A percentile compares a stretch with the other conserved stretches of the same genome.
phyloP scores from a whole-genome alignment of 2,113 vertebrate genomes.

The Spea multiplicata region DNA sequence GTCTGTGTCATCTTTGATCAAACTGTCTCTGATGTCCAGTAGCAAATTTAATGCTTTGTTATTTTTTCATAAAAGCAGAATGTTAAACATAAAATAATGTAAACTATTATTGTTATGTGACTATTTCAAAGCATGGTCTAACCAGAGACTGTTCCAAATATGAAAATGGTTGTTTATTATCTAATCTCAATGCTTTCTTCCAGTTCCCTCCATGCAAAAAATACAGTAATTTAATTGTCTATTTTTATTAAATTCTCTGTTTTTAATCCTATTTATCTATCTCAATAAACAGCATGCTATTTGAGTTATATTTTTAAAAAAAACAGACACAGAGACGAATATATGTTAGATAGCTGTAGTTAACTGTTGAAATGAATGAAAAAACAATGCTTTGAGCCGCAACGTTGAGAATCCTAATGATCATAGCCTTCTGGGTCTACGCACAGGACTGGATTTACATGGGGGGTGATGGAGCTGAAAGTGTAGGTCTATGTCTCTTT shows the following conservation, averaged over 20 bases:
- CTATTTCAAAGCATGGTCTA: neutral
- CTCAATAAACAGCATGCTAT: conserved; percentile 24
- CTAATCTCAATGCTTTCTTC: neutral
- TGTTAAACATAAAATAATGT: too few species aligned
- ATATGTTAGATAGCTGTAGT: too few species aligned
- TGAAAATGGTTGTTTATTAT: conserved; percentile 10
- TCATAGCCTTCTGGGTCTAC: too few species aligned
- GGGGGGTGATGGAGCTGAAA: too few species aligned
- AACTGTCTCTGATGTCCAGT: conserved; percentile 16
- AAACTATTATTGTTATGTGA: neutral
- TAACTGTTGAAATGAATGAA: too few species aligned
- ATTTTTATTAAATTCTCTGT: conserved; percentile 1
- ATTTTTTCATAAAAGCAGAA: neutral
- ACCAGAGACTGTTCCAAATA: neutral
- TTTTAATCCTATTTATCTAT: neutral
- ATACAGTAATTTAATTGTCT: conserved; percentile 14
- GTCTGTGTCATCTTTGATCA: conserved; percentile 15
- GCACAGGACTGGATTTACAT: too few species aligned
- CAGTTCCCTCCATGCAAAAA: neutral
- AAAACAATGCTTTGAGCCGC: too few species aligned
- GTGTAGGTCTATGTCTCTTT: too few species aligned
- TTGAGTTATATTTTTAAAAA: neutral
- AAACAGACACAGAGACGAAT: too few species aligned
- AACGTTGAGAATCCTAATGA: too few species aligned
- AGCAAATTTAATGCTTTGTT: conserved; percentile 6